Percentiles rank a stretch among this genome's conserved stretches.
Evolutionary conservation across 2,888 invertebrate genomes (phyloP).

Genomic region (Eupeodes luniger): DNA sequence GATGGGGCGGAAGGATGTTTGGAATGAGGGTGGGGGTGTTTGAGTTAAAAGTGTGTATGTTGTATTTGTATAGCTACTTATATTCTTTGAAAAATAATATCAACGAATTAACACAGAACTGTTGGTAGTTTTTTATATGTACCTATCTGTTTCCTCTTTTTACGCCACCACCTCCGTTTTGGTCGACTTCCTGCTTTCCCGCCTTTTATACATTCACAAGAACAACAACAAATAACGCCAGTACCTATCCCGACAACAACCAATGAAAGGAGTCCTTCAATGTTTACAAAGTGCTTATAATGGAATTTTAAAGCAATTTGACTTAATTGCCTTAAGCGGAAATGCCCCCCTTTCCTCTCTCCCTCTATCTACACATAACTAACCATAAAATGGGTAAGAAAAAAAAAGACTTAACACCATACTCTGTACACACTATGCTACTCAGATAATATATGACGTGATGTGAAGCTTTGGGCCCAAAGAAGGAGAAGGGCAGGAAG

Average conservation of each 20-base stretch:
- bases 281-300: constrained; percentile 75
- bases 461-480: constrained; percentile 3
- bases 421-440: constrained; percentile 7
- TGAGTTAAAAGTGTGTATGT: neutral
- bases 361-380: constrained; percentile 36
- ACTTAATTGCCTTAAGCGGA: constrained; percentile 75
- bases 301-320: constrained; percentile 75
- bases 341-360: constrained; percentile 25
- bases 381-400: constrained; percentile 49
- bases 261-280: constrained; percentile 67
- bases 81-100: constrained; percentile 72
- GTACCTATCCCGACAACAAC: constrained; percentile 6
- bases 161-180: neutral
- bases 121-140: constrained; percentile 43
- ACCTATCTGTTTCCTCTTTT: neutral
- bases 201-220: neutral
- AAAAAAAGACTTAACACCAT: constrained; percentile 1
- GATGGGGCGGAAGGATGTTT: neutral
- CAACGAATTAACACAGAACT: constrained; percentile 67
- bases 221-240: neutral
- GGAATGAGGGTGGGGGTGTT: neutral
- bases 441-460: constrained; percentile 47
- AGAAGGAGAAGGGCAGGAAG: too few relatives aligned
- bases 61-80: constrained; percentile 1
- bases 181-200: too few relatives aligned